phyloP scores from a whole-genome alignment of 2,797 vertebrate species.

The Cuniculus paca region DNA sequence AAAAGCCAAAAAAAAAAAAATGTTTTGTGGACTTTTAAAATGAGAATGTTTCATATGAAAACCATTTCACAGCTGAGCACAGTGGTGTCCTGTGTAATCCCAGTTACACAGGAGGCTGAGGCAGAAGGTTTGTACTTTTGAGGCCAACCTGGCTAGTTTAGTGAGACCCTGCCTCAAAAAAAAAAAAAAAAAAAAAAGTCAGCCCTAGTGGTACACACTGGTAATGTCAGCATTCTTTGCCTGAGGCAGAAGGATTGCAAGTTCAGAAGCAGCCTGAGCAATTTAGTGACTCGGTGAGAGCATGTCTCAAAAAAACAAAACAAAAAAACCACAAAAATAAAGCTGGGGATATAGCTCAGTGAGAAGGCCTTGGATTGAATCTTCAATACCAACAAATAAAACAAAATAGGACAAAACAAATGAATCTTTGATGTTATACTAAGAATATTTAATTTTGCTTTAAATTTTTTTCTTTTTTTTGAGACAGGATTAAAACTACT shows the following conservation, averaged over 20 bases:
- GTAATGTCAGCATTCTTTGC: background rate
- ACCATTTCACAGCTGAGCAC: background rate
- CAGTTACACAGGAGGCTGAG: background rate
- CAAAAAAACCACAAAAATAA: background rate
- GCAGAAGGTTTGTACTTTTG: background rate
- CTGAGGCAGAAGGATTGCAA: background rate
- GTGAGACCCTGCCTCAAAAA: background rate
- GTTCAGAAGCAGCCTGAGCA: background rate
- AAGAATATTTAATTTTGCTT: conserved; percentile 13
- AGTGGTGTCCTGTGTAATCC: background rate
- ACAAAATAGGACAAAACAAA: background rate
- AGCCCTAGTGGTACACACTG: background rate
- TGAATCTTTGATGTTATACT: background rate
- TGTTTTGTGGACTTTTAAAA: background rate
- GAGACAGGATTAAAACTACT: background rate
- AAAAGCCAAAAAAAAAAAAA: too few species aligned
- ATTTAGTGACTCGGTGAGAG: background rate
- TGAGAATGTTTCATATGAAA: background rate
- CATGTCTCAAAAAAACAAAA: background rate
- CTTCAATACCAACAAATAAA: background rate
- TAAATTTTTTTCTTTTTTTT: background rate
- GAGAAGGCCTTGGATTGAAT: background rate
- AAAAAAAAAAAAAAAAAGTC: background rate
- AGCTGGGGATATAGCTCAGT: background rate
- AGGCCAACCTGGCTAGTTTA: background rate